Conservation (phyloP, 2,888 invertebrate species). For the Pheosia tremula region DNA sequence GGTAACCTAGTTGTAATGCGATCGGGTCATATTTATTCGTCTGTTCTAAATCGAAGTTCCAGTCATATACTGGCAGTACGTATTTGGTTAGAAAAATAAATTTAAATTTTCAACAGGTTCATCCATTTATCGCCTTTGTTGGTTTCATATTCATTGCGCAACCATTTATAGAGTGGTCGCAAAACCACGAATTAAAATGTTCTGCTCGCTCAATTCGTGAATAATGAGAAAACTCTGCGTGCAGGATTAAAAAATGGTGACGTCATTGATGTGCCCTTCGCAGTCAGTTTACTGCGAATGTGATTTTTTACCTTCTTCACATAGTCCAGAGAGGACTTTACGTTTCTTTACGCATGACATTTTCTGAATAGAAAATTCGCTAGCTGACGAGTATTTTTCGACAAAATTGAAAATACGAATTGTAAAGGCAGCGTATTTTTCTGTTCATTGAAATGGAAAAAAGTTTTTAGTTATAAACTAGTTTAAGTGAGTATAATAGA, state of each 20-base stretch:
- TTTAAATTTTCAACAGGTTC: no score
- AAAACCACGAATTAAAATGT: slow-evolving; percentile 43
- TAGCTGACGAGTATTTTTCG: neutral
- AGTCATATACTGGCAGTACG: no score
- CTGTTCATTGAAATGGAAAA: neutral
- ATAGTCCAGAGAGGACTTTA: slow-evolving; percentile 16
- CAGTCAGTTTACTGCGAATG: slow-evolving; percentile 24
- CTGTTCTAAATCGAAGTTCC: no score
- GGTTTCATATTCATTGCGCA: slow-evolving; percentile 37
- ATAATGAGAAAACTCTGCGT: slow-evolving; percentile 48
- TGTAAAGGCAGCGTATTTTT: neutral
- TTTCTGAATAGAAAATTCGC: slow-evolving; percentile 9
- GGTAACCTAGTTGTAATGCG: no score
- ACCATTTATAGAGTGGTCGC: slow-evolving; percentile 34
- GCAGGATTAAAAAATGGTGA: slow-evolving; percentile 24
- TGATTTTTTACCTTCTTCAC: slow-evolving; percentile 7
- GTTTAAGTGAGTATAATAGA: neutral
- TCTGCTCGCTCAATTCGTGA: slow-evolving; percentile 49
- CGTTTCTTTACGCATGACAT: slow-evolving; percentile 17
- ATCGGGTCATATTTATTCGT: no score
- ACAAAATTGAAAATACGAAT: slow-evolving; percentile 5
- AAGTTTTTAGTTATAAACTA: slow-evolving; percentile 5
- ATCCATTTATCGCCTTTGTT: neutral
- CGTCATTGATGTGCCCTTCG: slow-evolving; percentile 26
- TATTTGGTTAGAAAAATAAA: no score